A percentile compares a stretch with the other conserved stretches of the same genome.
phyloP scores from a whole-genome alignment of 2,888 invertebrate genomes.

The Hylaea fasciaria region DNA sequence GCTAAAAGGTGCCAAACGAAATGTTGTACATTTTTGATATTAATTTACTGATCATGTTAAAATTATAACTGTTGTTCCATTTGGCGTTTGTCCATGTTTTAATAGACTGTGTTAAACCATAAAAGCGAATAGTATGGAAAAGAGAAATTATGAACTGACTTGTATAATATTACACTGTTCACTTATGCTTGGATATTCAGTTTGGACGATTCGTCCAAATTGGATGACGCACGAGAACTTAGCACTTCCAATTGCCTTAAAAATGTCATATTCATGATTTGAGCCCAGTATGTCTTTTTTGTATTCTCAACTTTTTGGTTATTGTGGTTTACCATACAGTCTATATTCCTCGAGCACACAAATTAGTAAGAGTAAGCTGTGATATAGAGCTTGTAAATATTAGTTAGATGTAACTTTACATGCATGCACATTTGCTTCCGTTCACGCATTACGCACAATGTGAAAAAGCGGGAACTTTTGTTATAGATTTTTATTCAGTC shows the following conservation, averaged over 20 bases:
- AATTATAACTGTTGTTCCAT: background rate
- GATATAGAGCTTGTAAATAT: slow-evolving; percentile 81
- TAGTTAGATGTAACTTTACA: slow-evolving; percentile 51
- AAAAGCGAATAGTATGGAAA: too few species aligned
- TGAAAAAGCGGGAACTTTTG: slow-evolving; percentile 42
- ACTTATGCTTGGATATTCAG: too few species aligned
- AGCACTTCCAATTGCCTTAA: background rate
- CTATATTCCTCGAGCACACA: slow-evolving; percentile 49
- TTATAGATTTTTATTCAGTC: slow-evolving; percentile 23
- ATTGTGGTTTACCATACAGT: slow-evolving; percentile 7
- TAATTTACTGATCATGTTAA: slow-evolving; percentile 1
- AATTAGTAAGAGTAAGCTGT: slow-evolving; percentile 77
- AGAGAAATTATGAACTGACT: too few species aligned
- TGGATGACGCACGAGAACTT: too few species aligned
- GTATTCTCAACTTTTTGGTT: background rate
- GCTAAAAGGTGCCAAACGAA: slow-evolving; percentile 1
- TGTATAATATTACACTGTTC: too few species aligned
- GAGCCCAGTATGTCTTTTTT: background rate
- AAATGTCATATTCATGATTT: background rate
- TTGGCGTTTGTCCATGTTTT: background rate
- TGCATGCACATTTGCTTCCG: slow-evolving; percentile 44
- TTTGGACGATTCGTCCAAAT: too few species aligned
- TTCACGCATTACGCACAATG: slow-evolving; percentile 37
- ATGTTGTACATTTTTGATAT: slow-evolving; percentile 4
- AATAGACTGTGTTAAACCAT: too few species aligned